A percentile compares a stretch with the other conserved stretches of the same genome.
Evolutionary conservation across 2,797 vertebrate species (phyloP).

Genomic region (Arctocebus calabarensis): DNA sequence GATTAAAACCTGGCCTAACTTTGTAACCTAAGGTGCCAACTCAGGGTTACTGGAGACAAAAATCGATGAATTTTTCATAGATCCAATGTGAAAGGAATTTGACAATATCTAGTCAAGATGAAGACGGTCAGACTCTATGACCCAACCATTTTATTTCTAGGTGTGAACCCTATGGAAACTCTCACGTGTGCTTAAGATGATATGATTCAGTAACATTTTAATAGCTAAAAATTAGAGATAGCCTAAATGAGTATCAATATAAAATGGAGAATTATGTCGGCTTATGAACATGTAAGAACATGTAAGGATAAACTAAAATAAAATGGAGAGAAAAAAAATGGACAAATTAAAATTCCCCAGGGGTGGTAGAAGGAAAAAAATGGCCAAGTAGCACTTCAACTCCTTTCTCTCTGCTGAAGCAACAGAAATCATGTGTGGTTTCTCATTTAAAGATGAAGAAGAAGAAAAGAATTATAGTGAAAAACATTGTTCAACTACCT

Average conservation of each 20-base stretch:
- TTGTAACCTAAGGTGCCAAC: background rate
- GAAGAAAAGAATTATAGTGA: background rate
- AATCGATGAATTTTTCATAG: background rate
- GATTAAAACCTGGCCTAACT: background rate
- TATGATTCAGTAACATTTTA: background rate
- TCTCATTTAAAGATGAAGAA: conserved; percentile 25
- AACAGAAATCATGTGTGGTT: background rate
- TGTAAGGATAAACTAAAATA: too few species aligned
- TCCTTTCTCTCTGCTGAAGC: background rate
- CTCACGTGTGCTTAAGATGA: background rate
- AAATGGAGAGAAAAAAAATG: background rate
- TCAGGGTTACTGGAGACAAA: background rate
- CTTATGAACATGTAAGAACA: too few species aligned
- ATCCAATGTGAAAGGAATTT: background rate
- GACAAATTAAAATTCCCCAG: background rate
- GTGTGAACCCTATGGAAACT: background rate
- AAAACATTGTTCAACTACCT: background rate
- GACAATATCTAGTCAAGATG: background rate
- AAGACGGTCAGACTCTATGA: background rate
- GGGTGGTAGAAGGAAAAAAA: background rate
- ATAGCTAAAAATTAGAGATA: background rate
- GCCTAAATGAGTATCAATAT: background rate
- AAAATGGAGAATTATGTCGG: background rate
- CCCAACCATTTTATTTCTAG: background rate
- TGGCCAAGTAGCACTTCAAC: background rate